A percentile compares a stretch with the other conserved stretches of the same genome.
phyloP scores from a whole-genome alignment of 2,888 invertebrate species.

The Bhutanitis thaidina region DNA sequence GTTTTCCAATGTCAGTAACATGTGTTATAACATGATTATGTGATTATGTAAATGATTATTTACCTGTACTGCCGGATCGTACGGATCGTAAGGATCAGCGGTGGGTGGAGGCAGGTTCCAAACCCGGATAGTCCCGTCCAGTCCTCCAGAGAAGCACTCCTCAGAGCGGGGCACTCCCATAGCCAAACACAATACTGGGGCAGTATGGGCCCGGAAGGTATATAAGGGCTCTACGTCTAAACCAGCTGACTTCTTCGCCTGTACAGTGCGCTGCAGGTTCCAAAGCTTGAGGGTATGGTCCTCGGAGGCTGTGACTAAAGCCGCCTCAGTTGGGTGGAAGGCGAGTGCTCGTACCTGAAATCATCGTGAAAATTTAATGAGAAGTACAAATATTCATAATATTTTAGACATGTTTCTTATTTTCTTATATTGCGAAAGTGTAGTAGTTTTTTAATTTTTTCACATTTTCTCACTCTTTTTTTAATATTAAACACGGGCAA shows the following conservation, averaged over 20 bases:
- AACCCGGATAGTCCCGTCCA: conserved; percentile 96
- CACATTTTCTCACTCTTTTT: too few species aligned
- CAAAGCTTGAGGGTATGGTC: conserved; percentile 99
- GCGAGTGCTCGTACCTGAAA: conserved; percentile 89
- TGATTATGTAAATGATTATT: background rate
- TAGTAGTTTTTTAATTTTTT: too few species aligned
- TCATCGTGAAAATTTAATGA: background rate
- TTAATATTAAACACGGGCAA: too few species aligned
- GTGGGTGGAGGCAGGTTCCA: conserved; percentile 97
- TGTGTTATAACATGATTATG: too few species aligned
- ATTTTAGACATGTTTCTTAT: too few species aligned
- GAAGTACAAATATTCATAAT: too few species aligned
- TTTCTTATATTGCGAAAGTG: too few species aligned
- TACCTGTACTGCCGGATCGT: conserved; percentile 93
- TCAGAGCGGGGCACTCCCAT: conserved; percentile 97
- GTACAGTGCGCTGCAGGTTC: conserved; percentile 99
- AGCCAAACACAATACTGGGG: conserved; percentile 95
- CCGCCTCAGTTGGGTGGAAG: conserved; percentile 97
- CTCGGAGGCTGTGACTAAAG: conserved; percentile 98
- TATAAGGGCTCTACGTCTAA: conserved; percentile 99
- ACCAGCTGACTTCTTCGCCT: conserved; percentile 97
- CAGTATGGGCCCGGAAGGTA: conserved; percentile 97
- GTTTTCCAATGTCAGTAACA: too few species aligned
- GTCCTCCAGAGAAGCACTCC: conserved; percentile 96
- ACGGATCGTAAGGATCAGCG: conserved; percentile 98